These are phyloP conservation scores for Agriopis marginaria DNA, from an alignment of 2,888 invertebrate genomes.

Conservation along the genomic window DNA sequence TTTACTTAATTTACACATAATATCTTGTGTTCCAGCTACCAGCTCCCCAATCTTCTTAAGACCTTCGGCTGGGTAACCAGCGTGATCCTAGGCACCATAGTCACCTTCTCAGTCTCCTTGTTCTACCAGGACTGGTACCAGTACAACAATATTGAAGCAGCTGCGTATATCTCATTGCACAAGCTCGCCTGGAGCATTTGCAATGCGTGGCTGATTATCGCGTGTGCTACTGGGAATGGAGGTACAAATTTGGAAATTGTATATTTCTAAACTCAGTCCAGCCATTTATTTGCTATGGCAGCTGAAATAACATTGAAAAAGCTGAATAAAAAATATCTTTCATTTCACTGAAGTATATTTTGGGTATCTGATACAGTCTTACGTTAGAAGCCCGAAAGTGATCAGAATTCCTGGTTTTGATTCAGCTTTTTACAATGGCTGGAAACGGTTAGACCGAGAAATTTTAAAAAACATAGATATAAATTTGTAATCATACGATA, in stretches of 20 bases:
- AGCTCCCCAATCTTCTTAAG: slow-evolving; percentile 66
- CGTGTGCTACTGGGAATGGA: slow-evolving; percentile 90
- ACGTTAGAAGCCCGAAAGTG: no score
- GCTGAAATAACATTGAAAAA: no score
- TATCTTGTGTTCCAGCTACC: slow-evolving; percentile 62
- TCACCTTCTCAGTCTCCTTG: slow-evolving; percentile 87
- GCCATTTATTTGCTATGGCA: no score
- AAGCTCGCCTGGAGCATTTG: slow-evolving; percentile 89
- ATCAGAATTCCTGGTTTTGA: no score
- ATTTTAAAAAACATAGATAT: no score
- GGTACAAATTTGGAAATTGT: slow-evolving; percentile 62
- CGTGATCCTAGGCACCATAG: slow-evolving; percentile 78
- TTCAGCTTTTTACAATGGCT: no score
- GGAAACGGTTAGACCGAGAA: no score
- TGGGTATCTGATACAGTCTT: no score
- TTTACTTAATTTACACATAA: neutral
- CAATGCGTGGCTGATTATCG: slow-evolving; percentile 89
- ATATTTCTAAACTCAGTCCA: no score
- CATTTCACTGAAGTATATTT: no score
- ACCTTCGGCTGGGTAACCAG: slow-evolving; percentile 71
- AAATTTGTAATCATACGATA: no score
- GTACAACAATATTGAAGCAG: slow-evolving; percentile 86
- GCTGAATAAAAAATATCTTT: no score
- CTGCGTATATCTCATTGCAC: slow-evolving; percentile 88
- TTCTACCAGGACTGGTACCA: slow-evolving; percentile 88